Evolutionary conservation across 2,113 vertebrate genomes (phyloP), one percentile per base, ranked within the genome.

Genomic region (Ageneiosus marmoratus): DNA sequence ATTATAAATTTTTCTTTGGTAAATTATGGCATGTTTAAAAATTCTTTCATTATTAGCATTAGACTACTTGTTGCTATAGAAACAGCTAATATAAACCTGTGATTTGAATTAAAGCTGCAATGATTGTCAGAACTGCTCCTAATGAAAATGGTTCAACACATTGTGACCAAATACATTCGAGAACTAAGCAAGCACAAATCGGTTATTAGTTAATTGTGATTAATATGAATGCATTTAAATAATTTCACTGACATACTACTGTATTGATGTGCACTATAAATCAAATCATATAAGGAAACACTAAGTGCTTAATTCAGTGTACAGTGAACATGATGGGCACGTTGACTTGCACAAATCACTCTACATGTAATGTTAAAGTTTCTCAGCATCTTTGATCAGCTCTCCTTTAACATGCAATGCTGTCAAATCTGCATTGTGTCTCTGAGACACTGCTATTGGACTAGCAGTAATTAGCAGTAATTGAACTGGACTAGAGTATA

Each of bases 401-500:
- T 15, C 29, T 69, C 4, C 8, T 69, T 41, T 41, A 24, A 18
- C 67, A 70, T 67, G n/a, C 50, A 55, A 22, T 3, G 6, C 46
- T 9, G 15, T 29, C 16, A 11, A 18, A 78, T 16, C 24, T 18
- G 10, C 77, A 62, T 27, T 12, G 8, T 32, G 60, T 27, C 6
- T 0, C 53, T 34, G 48, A 56, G 79, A 56, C 20, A 20, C 46
- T 67, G 72, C 29, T 27, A 41, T 22, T 82, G 56, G 41, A 60
- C 55, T 32, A 41, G 24, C 41, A 77, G 9, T 27, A 32, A 16
- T 18, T 32, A 41, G 24, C 41, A 77, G 9, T 27, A 32, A 16
- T 18, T 77, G 81, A 77, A 60, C 81, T 27, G 74, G 50, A 78
- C 24, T 65, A 46, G 60, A 46, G 44, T 62, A 37, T 50, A 24